Percentiles rank a stretch among this genome's conserved stretches.
Evolutionary conservation across 2,888 invertebrate genomes (phyloP).

Genomic region (Drosophila bunnanda): DNA sequence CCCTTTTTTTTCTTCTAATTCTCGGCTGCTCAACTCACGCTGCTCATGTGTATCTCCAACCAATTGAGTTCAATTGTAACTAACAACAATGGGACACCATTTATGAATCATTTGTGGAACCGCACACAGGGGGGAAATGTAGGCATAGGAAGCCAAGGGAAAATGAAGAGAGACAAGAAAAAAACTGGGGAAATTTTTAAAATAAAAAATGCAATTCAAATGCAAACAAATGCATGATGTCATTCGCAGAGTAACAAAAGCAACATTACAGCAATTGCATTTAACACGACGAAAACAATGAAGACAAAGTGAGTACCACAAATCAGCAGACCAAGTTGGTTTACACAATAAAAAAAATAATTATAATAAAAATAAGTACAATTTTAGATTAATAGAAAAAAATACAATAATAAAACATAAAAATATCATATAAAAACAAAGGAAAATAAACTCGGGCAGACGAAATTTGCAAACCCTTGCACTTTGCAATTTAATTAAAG

Average conservation of each 20-base stretch:
- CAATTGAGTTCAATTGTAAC: conserved; percentile 76
- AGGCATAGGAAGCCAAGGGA: conserved; percentile 6
- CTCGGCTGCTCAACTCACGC: conserved; percentile 26
- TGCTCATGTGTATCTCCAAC: conserved; percentile 16
- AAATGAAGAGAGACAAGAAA: conserved; percentile 1
- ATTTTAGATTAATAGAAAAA: too few relatives aligned
- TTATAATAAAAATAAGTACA: too few relatives aligned
- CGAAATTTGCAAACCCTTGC: too few relatives aligned
- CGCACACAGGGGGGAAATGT: not conserved
- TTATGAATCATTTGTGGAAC: conserved; percentile 43
- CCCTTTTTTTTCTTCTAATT: conserved; percentile 8
- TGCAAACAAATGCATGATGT: conserved; percentile 52
- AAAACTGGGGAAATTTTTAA: conserved; percentile 12
- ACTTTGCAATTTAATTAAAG: too few relatives aligned
- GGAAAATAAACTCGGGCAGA: too few relatives aligned
- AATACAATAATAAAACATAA: too few relatives aligned
- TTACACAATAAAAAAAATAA: conserved; percentile 1
- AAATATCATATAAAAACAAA: too few relatives aligned
- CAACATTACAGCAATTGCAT: conserved; percentile 44
- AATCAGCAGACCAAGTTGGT: conserved; percentile 37
- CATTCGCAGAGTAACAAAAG: conserved; percentile 39
- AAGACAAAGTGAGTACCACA: conserved; percentile 36
- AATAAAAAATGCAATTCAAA: conserved; percentile 25
- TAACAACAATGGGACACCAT: conserved; percentile 50
- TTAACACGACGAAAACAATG: conserved; percentile 38